Evolutionary conservation across 2,113 vertebrate genomes (phyloP), one percentile per base, ranked within the genome.

Genomic region (Capreolus pygargus): DNA sequence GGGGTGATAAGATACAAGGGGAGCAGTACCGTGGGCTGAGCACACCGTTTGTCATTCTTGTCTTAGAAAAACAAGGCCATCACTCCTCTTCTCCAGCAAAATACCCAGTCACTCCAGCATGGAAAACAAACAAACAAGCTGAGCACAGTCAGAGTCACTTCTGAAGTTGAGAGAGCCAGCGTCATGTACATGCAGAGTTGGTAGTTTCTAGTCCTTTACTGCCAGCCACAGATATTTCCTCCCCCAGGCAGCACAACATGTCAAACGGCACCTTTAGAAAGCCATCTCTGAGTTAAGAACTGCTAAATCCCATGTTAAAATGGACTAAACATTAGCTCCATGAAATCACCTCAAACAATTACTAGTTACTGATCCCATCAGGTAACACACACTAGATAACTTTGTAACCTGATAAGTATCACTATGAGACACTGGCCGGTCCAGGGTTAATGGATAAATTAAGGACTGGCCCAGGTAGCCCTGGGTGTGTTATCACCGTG

Each of bases 161-260:
- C 60, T 12, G 82, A 19, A 50, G 10, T 3, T 7, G 13, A 23
- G 86, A 82, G n/a, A 28, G 4, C 17, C 27, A 57, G n/a, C 2
- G 0, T 8, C 47, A 9, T 0, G 23, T 3, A 19, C 25, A 36
- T 15, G 4, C 2, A 0, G 25, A 9, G 11, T 3, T 1, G 13
- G 33, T 33, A 13, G 33, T 28, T 36, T 47, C 30, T 28, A 36
- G 11, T 5, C 27, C 12, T 52, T 45, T 17, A 7, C 54, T 21
- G 55, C 7, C 23, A 55, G 28, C 11, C 10, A 2, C 36, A 28
- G 30, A 27, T 5, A 3, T 2, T 25, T 61, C 19, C 33, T 25
- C 10, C 60, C 50, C 50, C 2, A 1, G 13, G 83, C 28, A 70
- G 47, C 30, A 17, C 11, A 30, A 3, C 1, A 1, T 57, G 33